Evolutionary conservation across 2,113 vertebrate genomes (phyloP).

Genomic region (Elachura formosa): DNA sequence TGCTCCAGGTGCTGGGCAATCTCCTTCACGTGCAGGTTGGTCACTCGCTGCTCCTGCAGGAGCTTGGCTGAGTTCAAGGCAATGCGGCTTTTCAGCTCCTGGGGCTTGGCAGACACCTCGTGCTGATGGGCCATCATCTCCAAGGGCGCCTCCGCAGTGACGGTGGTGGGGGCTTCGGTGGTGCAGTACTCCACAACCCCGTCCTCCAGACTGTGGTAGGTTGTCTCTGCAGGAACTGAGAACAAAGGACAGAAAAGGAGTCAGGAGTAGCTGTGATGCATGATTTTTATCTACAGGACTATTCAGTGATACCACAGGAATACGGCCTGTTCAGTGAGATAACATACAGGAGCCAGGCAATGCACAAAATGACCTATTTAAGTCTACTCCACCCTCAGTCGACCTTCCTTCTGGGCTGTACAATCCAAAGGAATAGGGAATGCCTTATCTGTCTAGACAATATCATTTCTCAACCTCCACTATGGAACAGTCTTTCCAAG

Average conservation of each 20-base stretch:
- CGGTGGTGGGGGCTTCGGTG: constrained; percentile 75
- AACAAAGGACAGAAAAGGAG: constrained; percentile 30
- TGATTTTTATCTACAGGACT: constrained; percentile 24
- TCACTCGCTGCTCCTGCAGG: constrained; percentile 93
- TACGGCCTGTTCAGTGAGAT: constrained; percentile 32
- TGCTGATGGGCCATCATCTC: constrained; percentile 82
- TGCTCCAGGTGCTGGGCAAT: constrained; percentile 94
- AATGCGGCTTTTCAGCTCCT: constrained; percentile 93
- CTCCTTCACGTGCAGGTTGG: constrained; percentile 93
- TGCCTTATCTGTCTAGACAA: constrained; percentile 18
- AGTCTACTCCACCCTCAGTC: constrained; percentile 37
- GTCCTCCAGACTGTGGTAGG: constrained; percentile 89
- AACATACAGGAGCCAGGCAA: constrained; percentile 32
- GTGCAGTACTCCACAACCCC: constrained; percentile 96
- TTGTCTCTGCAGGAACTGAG: constrained; percentile 82
- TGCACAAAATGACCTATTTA: not conserved
- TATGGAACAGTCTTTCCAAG: not conserved
- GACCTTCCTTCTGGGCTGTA: not conserved
- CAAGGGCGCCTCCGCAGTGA: constrained; percentile 77
- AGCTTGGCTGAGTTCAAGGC: constrained; percentile 94
- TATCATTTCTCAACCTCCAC: not conserved
- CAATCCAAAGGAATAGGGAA: not conserved
- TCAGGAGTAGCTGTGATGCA: not conserved
- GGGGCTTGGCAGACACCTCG: constrained; percentile 83
- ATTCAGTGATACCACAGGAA: not conserved